Conservation (phyloP, 2,888 invertebrate species). For the Phragmatobia fuliginosa region DNA sequence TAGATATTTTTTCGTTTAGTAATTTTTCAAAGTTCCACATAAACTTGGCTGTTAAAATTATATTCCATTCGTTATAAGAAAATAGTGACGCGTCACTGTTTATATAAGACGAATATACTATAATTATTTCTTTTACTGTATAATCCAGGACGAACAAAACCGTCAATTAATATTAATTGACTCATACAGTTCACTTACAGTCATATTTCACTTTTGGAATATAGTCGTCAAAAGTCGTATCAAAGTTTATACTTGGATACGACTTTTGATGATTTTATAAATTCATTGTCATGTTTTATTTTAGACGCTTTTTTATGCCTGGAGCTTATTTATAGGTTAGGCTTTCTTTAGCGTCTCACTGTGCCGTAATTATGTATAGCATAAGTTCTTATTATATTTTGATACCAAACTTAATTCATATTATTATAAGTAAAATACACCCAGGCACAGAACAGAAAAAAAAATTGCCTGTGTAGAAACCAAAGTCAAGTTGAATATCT, state of each 20-base stretch:
- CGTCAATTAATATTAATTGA: conserved; percentile 41
- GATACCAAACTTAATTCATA: too few species aligned
- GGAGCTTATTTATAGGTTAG: too few species aligned
- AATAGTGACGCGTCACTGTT: neutral
- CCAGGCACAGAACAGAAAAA: too few species aligned
- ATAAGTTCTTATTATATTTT: neutral
- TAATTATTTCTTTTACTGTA: neutral
- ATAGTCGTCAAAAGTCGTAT: conserved; percentile 17
- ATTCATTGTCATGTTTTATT: conserved; percentile 15
- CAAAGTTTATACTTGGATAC: neutral
- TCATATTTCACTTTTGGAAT: conserved; percentile 30
- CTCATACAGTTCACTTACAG: conserved; percentile 27
- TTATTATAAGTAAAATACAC: too few species aligned
- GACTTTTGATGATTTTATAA: too few species aligned
- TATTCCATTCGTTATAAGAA: neutral
- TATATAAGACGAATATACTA: neutral
- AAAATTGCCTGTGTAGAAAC: too few species aligned
- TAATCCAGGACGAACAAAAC: conserved; percentile 25
- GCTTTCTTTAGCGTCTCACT: neutral
- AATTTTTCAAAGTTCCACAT: too few species aligned
- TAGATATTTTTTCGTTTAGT: too few species aligned
- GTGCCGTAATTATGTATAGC: neutral
- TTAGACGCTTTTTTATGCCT: too few species aligned
- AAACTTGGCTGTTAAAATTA: neutral
- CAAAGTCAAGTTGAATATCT: too few species aligned